phyloP scores from a whole-genome alignment of 2,888 invertebrate genomes.

The Stenotaenia linearis region DNA sequence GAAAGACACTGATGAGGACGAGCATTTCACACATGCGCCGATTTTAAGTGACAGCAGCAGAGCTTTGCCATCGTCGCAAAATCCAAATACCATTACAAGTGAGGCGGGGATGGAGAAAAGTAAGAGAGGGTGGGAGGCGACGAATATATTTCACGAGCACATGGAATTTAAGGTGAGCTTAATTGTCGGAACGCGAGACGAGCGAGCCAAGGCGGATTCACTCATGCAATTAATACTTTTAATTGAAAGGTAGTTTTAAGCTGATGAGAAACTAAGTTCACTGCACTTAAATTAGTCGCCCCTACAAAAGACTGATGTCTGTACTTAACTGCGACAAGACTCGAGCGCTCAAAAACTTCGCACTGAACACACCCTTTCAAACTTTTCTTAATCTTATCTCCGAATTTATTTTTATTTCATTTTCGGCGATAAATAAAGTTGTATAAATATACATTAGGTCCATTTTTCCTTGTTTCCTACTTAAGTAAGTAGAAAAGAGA shows the following conservation, averaged over 20 bases:
- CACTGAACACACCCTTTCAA: not conserved
- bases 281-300: constrained; percentile 23
- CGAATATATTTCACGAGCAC: constrained; percentile 26
- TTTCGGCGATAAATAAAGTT: not conserved
- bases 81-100: constrained; percentile 26
- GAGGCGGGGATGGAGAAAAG: constrained; percentile 6
- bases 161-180: constrained; percentile 26
- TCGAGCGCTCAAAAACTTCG: not conserved
- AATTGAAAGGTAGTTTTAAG: constrained; percentile 26
- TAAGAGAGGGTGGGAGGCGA: not conserved
- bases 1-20: constrained; percentile 24
- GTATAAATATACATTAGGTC: not conserved
- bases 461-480: not conserved
- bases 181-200: constrained; percentile 20
- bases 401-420: not conserved
- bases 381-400: constrained; percentile 22
- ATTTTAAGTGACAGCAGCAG: constrained; percentile 26
- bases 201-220: constrained; percentile 26
- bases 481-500: constrained; percentile 9
- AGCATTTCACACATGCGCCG: constrained; percentile 26
- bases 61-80: constrained; percentile 26
- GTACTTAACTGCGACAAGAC: constrained; percentile 14
- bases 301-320: constrained; percentile 26
- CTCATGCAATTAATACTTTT: constrained; percentile 26
- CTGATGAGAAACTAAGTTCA: constrained; percentile 26